Conservation (phyloP, 2,797 vertebrate species). For the Bovichtus variegatus region DNA sequence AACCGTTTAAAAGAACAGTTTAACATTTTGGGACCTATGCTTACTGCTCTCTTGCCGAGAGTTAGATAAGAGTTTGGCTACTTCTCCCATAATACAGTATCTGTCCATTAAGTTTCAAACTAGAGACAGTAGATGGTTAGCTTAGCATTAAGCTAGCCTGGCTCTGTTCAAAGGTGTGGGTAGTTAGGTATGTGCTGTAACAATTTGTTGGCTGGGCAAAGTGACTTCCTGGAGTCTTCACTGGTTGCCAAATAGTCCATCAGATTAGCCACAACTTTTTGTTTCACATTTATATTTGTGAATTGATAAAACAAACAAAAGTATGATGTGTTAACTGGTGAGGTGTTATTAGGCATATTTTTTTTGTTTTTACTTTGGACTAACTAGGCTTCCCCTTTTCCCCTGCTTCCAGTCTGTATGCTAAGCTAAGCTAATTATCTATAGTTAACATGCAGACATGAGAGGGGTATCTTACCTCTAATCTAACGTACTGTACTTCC, state of each 20-base stretch:
- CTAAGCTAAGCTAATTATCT: background rate
- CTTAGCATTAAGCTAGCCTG: background rate
- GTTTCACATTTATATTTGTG: background rate
- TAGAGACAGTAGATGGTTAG: background rate
- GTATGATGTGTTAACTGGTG: background rate
- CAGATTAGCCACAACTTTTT: background rate
- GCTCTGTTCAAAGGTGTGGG: background rate
- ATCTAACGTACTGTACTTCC: accelerated
- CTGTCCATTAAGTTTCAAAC: background rate
- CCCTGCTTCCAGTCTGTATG: background rate
- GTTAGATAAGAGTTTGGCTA: background rate
- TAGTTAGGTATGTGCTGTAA: background rate
- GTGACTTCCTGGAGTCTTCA: background rate
- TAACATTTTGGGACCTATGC: background rate
- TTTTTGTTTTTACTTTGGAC: background rate
- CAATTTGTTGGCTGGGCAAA: background rate
- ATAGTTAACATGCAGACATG: background rate
- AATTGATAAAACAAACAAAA: background rate
- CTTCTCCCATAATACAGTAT: background rate
- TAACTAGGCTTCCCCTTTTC: background rate
- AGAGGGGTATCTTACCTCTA: background rate
- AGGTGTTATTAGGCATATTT: background rate
- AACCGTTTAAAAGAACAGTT: background rate
- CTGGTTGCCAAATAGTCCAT: background rate
- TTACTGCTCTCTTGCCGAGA: background rate